phyloP scores from a whole-genome alignment of 2,888 invertebrate species.

The Craniophora ligustri region DNA sequence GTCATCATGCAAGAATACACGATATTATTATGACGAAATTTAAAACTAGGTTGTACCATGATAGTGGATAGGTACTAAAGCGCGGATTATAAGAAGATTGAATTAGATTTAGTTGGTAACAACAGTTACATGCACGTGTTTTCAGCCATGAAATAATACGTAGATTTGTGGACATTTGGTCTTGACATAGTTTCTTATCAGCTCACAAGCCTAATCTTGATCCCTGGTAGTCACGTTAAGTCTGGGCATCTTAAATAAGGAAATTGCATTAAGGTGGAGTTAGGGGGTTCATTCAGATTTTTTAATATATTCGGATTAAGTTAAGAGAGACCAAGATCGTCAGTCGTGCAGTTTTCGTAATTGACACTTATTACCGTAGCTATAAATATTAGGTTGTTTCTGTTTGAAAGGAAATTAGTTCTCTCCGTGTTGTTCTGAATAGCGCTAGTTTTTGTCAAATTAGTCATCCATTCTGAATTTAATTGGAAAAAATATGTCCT shows the following conservation, averaged over 20 bases:
- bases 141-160: slow-evolving; percentile 49
- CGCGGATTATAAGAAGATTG: slow-evolving; percentile 23
- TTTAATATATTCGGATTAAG: background rate
- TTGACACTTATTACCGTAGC: slow-evolving; percentile 9
- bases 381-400: slow-evolving; percentile 1
- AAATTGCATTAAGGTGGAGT: slow-evolving; percentile 17
- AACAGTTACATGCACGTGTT: slow-evolving; percentile 40
- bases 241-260: slow-evolving; percentile 8
- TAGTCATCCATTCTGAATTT: slow-evolving; percentile 25
- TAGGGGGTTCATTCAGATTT: background rate
- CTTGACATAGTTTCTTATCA: slow-evolving; percentile 71
- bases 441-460: slow-evolving; percentile 18
- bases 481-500: background rate
- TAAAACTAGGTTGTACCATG: slow-evolving; percentile 36
- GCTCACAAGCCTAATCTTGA: slow-evolving; percentile 36
- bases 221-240: slow-evolving; percentile 19
- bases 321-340: background rate
- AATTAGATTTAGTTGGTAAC: slow-evolving; percentile 20
- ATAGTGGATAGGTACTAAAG: slow-evolving; percentile 28
- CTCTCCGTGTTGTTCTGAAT: slow-evolving; percentile 1
- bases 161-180: slow-evolving; percentile 50
- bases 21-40: no score
- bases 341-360: background rate
- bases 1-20: no score
- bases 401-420: slow-evolving; percentile 17